A percentile compares a stretch with the other conserved stretches of the same genome.
These are phyloP conservation scores for Spheniscus mendiculus DNA, from an alignment of 2,113 vertebrate species.

Conservation along the genomic window DNA sequence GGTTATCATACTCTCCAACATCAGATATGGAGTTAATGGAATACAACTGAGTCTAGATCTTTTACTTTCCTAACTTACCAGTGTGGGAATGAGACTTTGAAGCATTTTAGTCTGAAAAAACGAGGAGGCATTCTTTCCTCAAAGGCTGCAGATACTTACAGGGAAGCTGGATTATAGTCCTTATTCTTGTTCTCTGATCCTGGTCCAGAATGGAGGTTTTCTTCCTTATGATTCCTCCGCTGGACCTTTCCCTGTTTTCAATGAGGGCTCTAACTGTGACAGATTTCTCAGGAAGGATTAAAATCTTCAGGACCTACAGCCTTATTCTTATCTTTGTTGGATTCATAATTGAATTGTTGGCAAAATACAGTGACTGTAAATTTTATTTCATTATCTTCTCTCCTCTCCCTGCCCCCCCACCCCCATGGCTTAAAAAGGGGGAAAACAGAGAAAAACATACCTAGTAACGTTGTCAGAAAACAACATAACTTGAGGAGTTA, in stretches of 20 bases:
- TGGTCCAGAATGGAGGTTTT: not conserved
- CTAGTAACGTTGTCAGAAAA: not conserved
- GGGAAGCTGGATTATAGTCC: not conserved
- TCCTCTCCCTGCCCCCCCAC: rapidly evolving
- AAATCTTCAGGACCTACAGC: not conserved
- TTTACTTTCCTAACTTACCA: not conserved
- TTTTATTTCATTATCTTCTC: not conserved
- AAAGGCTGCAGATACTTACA: not conserved
- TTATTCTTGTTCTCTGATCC: not conserved
- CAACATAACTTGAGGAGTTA: not conserved
- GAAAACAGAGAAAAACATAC: not conserved
- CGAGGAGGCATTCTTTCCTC: not conserved
- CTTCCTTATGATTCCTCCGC: not conserved
- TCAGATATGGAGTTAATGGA: not conserved
- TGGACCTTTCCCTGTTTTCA: not conserved
- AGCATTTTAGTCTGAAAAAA: not conserved
- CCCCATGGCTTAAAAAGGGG: not conserved
- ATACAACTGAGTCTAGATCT: not conserved
- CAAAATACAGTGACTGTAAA: not conserved
- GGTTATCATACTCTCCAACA: not conserved
- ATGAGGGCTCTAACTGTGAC: not conserved
- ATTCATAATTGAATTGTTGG: not conserved
- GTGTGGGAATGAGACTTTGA: not conserved
- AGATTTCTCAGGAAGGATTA: not conserved
- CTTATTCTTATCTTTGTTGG: not conserved